A percentile compares a stretch with the other conserved stretches of the same genome.
Evolutionary conservation across 92 coral and sea anemone species (phyloP).

Genomic region (Parazoanthus swiftii): DNA sequence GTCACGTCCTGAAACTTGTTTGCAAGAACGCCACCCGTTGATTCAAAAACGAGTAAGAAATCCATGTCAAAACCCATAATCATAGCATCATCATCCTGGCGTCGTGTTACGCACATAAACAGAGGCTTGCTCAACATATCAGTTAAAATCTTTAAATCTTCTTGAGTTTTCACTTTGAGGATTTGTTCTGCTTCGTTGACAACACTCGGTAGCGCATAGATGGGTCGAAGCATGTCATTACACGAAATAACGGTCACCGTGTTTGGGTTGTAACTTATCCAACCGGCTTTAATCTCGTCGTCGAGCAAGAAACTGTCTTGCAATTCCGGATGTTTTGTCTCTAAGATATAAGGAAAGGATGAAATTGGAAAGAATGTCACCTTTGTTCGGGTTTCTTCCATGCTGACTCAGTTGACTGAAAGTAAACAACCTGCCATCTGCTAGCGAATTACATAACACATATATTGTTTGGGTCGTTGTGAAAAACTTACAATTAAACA

Average conservation of each 20-base stretch:
- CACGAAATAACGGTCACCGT: conserved; percentile 40
- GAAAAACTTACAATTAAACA: no score
- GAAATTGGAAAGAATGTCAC: conserved; percentile 44
- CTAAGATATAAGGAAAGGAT: conserved; percentile 34
- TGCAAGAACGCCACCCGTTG: neutral
- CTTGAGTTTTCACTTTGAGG: conserved; percentile 26
- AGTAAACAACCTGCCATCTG: neutral
- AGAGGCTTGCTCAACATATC: conserved; percentile 33
- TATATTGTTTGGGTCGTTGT: neutral
- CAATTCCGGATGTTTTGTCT: conserved; percentile 16
- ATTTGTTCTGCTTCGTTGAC: conserved; percentile 20
- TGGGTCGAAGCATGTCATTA: conserved; percentile 46
- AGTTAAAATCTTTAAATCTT: conserved; percentile 11
- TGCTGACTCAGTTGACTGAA: neutral
- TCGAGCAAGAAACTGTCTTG: conserved; percentile 41
- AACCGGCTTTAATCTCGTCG: conserved; percentile 36
- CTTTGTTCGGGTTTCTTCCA: neutral
- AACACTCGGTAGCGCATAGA: conserved; percentile 19
- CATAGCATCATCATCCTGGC: conserved; percentile 46
- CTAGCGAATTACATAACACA: neutral
- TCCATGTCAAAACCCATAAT: conserved; percentile 34
- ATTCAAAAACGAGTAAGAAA: conserved; percentile 25
- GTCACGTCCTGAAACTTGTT: neutral
- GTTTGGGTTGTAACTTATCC: conserved; percentile 47
- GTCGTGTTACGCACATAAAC: conserved; percentile 48